Conservation (phyloP, 1,140 invertebrate species). For the Drosophila cardini region DNA sequence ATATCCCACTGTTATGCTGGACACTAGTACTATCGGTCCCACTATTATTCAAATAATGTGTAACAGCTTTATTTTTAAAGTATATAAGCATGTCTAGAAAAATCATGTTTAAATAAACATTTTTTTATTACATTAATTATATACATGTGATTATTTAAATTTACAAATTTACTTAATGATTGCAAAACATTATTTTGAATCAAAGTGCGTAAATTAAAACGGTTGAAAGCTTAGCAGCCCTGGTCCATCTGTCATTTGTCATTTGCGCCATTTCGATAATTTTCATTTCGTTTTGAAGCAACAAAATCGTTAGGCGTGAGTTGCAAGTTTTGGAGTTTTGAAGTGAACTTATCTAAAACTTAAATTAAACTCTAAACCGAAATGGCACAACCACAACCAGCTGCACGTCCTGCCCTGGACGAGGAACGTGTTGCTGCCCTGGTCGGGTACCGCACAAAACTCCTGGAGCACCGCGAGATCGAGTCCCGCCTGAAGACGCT, state of each 20-base stretch:
- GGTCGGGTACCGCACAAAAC: slow-evolving; percentile 95
- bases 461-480: slow-evolving; percentile 98
- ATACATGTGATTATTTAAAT: not conserved
- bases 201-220: not conserved
- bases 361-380: slow-evolving; percentile 16
- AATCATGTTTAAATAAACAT: not conserved
- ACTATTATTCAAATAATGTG: not conserved
- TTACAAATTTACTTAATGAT: not conserved
- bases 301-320: slow-evolving; percentile 37
- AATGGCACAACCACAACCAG: slow-evolving; percentile 20
- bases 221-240: not conserved
- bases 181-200: too few species aligned
- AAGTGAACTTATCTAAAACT: not conserved
- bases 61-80: slow-evolving; percentile 7
- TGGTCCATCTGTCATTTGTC: slow-evolving; percentile 6
- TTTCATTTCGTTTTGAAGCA: slow-evolving; percentile 20
- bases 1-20: too few species aligned
- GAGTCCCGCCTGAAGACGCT: slow-evolving; percentile 97
- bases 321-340: slow-evolving; percentile 38
- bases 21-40: too few species aligned
- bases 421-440: slow-evolving; percentile 91
- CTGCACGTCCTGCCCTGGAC: not conserved
- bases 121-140: not conserved
- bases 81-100: too few species aligned
- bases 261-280: not conserved